A percentile compares a stretch with the other conserved stretches of the same genome.
Evolutionary conservation across 1,140 invertebrate species (phyloP).

Genomic region (Drosophila sulfurigaster): DNA sequence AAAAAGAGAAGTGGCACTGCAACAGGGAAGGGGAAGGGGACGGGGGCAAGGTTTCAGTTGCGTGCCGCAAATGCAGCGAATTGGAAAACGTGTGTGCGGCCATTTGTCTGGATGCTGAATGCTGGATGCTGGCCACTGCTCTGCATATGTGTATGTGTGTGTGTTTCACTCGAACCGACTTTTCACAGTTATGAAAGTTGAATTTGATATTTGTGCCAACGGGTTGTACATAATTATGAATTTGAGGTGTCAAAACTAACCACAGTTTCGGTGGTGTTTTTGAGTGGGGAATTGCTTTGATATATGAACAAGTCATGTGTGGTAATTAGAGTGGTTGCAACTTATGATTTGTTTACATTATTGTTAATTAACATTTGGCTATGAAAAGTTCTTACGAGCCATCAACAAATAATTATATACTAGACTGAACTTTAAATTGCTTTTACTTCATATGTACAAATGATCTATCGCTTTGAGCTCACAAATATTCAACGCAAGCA

Average conservation of each 20-base stretch:
- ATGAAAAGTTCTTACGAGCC: not conserved
- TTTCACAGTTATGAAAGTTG: conserved; percentile 51
- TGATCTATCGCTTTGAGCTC: not conserved
- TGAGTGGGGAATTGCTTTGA: conserved; percentile 25
- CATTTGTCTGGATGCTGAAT: conserved; percentile 36
- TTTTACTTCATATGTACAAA: conserved; percentile 4
- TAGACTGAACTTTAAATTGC: conserved; percentile 14
- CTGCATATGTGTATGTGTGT: not conserved
- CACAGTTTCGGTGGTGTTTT: not conserved
- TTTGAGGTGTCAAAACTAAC: conserved; percentile 59
- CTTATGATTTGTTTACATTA: conserved; percentile 47
- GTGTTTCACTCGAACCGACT: not conserved
- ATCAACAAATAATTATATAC: not conserved
- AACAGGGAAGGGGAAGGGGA: too few relatives aligned
- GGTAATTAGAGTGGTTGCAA: conserved; percentile 46
- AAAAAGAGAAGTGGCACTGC: not conserved
- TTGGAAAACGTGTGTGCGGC: conserved; percentile 56
- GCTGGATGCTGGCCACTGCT: not conserved
- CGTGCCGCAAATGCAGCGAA: conserved; percentile 49
- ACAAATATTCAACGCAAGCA: too few relatives aligned
- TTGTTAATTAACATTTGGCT: conserved; percentile 46
- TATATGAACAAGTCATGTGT: conserved; percentile 24
- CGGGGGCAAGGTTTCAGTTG: conserved; percentile 16
- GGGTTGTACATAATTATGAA: conserved; percentile 69
- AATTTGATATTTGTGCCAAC: conserved; percentile 57